phyloP scores from a whole-genome alignment of 2,797 vertebrate genomes.

The Echeneis naucrates region DNA sequence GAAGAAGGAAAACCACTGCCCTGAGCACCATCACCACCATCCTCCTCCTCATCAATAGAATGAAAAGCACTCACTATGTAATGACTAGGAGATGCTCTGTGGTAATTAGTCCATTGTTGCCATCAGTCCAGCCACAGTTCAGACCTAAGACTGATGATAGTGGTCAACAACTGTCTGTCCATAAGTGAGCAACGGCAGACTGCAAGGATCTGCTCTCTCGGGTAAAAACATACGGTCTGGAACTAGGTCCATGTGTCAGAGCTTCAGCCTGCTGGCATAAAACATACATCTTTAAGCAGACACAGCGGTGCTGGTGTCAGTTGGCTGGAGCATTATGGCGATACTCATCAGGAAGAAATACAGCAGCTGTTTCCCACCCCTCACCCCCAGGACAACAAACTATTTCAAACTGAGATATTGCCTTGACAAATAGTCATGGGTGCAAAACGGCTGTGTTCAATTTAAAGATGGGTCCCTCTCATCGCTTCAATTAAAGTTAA shows the following conservation, averaged over 20 bases:
- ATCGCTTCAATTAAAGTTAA: background rate
- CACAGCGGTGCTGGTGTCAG: constrained; percentile 25
- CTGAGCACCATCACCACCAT: constrained; percentile 32
- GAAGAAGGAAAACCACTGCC: constrained; percentile 16
- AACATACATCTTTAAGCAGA: constrained; percentile 56
- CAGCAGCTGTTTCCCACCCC: constrained; percentile 24
- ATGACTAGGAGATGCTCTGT: constrained; percentile 33
- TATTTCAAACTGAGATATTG: background rate
- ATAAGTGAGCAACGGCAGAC: constrained; percentile 26
- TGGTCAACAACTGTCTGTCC: constrained; percentile 14
- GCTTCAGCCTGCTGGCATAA: constrained; percentile 22
- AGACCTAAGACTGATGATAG: constrained; percentile 38
- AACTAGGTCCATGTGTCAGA: constrained; percentile 23
- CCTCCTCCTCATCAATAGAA: too few relatives aligned
- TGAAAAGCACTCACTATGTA: constrained; percentile 35
- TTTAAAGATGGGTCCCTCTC: constrained; percentile 16
- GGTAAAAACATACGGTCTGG: constrained; percentile 33
- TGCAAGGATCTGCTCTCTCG: constrained; percentile 9
- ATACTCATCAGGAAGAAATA: background rate
- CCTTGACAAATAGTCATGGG: constrained; percentile 3
- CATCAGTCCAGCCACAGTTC: constrained; percentile 35
- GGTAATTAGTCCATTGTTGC: constrained; percentile 57
- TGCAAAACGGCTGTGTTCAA: background rate
- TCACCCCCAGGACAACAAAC: constrained; percentile 20
- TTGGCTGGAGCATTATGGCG: constrained; percentile 21